A percentile compares a stretch with the other conserved stretches of the same genome.
These are phyloP conservation scores for Scatophagus argus DNA, from an alignment of 2,113 vertebrate genomes.

Conservation along the genomic window DNA sequence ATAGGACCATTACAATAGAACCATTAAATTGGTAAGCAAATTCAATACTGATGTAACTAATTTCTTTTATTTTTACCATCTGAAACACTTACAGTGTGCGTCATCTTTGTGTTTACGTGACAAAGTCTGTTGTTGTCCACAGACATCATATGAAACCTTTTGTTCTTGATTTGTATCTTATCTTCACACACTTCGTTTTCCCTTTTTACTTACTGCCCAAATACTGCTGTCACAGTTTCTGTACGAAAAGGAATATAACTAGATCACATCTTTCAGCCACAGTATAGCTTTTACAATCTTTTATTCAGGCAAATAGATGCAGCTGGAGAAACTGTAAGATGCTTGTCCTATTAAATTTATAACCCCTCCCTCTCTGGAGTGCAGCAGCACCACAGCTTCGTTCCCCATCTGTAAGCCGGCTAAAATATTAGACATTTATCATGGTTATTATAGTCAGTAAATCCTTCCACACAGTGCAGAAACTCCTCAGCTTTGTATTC, in stretches of 20 bases:
- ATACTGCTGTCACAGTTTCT: slow-evolving; percentile 2
- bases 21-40: slow-evolving; percentile 26
- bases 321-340: slow-evolving; percentile 55
- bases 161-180: background rate
- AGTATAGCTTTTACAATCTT: slow-evolving; percentile 45
- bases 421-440: slow-evolving; percentile 77
- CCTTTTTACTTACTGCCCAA: background rate
- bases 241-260: slow-evolving; percentile 21
- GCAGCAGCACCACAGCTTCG: slow-evolving; percentile 34
- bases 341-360: slow-evolving; percentile 71
- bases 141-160: background rate
- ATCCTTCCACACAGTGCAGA: slow-evolving; percentile 58
- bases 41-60: background rate
- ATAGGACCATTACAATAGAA: slow-evolving; percentile 10
- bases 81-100: slow-evolving; percentile 1
- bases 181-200: background rate
- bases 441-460: slow-evolving; percentile 76
- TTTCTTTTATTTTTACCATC: slow-evolving; percentile 19
- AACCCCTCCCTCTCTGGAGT: slow-evolving; percentile 52
- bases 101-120: background rate
- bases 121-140: background rate
- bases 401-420: slow-evolving; percentile 52
- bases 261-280: slow-evolving; percentile 27
- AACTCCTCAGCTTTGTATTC: slow-evolving; percentile 63
- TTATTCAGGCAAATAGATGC: slow-evolving; percentile 54